Evolutionary conservation across 2,113 vertebrate genomes (phyloP), one percentile per base, ranked within the genome.

Genomic region (Chlorocebus sabaeus): DNA sequence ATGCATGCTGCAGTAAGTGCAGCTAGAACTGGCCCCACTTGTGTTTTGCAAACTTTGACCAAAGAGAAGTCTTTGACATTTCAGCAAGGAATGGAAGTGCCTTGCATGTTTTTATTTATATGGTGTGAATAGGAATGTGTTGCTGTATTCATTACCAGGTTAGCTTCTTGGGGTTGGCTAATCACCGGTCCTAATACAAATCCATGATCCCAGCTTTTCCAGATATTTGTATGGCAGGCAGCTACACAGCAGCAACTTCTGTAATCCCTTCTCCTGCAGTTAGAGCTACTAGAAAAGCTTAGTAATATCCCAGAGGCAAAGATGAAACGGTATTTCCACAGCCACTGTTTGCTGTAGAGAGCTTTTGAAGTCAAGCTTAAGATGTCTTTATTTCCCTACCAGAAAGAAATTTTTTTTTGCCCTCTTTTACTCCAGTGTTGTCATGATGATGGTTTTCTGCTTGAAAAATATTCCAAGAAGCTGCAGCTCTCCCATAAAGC

Each of bases 271-370:
- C 98, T 99, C 98, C 99, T 99, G 98, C 99, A 99, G 99, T 99
- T 99, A 98, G 99, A 99, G 99, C 99, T 99, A 99, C 99, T 99
- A 99, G 99, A 99, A 99, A 99, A 99, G 99, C 99, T 99, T 99
- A 99, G 99, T 99, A 99, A 99, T 99, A 99, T 99, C 99, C 99
- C 99, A 99, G 99, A 99, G 99, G 99, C 99, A 99, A 99, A 99
- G 99, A 99, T 99, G 99, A 99, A 99, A 99, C 98, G 86, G 98
- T 99, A 99, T 99, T 99, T 99, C 99, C 98, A 99, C 99, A 99
- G 99, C 99, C 99, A 99, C 99, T 99, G 99, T 99, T 99, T 99
- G 99, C 99, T 99, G 99, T 99, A 99, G 99, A 99, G 99, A 98
- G 99, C 98, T 99, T 99, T 99, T 99, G 99, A 99, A 99, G 99